Evolutionary conservation across 2,888 invertebrate species (phyloP).

Genomic region (Ligdia adustata): DNA sequence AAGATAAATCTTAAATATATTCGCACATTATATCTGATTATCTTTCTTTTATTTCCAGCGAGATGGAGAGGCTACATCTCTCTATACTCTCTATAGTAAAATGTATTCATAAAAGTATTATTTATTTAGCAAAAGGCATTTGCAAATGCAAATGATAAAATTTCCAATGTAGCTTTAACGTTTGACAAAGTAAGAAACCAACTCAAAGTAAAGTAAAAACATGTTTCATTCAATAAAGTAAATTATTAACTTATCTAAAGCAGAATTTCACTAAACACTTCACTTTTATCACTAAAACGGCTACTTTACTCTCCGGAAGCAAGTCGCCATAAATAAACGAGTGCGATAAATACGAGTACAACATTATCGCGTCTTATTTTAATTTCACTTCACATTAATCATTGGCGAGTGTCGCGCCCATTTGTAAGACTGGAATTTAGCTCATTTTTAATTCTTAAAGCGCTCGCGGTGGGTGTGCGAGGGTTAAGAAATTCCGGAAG

Average conservation of each 20-base stretch:
- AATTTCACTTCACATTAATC: constrained; percentile 78
- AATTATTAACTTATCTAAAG: neutral
- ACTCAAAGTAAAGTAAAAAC: too few species aligned
- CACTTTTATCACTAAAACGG: constrained; percentile 9
- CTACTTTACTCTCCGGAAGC: constrained; percentile 36
- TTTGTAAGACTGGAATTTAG: constrained; percentile 1
- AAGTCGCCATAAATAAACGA: constrained; percentile 60
- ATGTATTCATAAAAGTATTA: too few species aligned
- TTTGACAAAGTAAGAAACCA: too few species aligned
- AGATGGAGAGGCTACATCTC: too few species aligned
- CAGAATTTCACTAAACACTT: constrained; percentile 3
- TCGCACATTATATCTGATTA: too few species aligned
- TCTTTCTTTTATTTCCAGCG: too few species aligned
- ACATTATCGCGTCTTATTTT: constrained; percentile 77
- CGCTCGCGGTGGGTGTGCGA: constrained; percentile 48
- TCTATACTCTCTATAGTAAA: too few species aligned
- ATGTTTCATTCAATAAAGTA: too few species aligned
- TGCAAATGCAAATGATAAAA: too few species aligned
- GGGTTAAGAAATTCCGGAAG: constrained; percentile 59
- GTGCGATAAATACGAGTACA: constrained; percentile 70
- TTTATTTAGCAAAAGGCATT: too few species aligned
- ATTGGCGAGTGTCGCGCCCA: constrained; percentile 45
- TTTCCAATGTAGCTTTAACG: too few species aligned
- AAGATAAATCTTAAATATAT: too few species aligned
- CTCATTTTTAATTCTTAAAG: constrained; percentile 67